Evolutionary conservation across 2,113 vertebrate species (phyloP), one percentile per base, ranked within the genome.

Genomic region (Burhinus bistriatus): DNA sequence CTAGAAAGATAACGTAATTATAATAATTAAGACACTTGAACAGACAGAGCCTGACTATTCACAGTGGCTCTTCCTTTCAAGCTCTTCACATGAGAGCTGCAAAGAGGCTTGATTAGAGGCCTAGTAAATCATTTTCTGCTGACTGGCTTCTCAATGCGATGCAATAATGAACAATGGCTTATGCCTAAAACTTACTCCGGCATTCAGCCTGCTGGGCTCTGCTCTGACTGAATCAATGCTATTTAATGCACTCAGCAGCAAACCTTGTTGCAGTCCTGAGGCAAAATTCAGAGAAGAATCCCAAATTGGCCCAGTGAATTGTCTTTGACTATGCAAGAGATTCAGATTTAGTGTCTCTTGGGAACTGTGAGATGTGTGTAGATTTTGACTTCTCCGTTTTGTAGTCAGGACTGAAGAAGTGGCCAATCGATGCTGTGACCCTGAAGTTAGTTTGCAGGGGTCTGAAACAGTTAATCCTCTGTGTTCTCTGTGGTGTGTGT

Each of bases 231-330:
- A 59, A 65, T 44, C 45, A 36, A 5, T 54, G 30, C 38, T 68
- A 38, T 62, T 77, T 72, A 61, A 32, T 3, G 3, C 42, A 11
- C 47, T 89, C 36, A 59, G 57, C 30, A 45, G 76, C 83, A 83
- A 78, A 91, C 72, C 20, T 29, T 91, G 10, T 45, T 65, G 62
- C 30, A 25, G 9, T 68, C 34, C 40, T 1, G 7, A 87, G 70
- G 40, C 20, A 77, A 70, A 85, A 64, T 32, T 69, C 5, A 4
- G 44, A 30, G 34, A 25, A 91, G 38, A 83, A 44, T 38, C 38
- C 30, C 20, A 57, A 0, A 40, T 38, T 0, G 0, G 22, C 23
- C 45, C 21, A 36, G 25, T 47, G 20, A 51, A 19, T 65, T 82
- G 29, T 54, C 64, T 61, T 72, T 49, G 23, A 25, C 38, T 65